Conservation (phyloP, 1,140 invertebrate genomes). For the Apocrypta bakeri region DNA sequence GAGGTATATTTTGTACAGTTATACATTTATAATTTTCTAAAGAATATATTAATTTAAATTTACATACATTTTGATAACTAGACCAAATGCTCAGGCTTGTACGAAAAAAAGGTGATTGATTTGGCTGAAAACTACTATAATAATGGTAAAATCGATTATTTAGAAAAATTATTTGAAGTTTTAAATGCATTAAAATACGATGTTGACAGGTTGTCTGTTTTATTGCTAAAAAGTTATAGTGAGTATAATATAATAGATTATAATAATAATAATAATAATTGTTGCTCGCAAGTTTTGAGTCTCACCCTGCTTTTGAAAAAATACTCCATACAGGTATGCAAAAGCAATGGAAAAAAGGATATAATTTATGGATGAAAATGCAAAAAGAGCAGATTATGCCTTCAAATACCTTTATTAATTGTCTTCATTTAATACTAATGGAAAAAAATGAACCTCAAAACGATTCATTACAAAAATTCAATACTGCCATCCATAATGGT, state of each 20-base stretch:
- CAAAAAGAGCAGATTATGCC: not conserved
- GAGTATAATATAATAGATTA: too few relatives aligned
- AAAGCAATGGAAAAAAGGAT: constrained; percentile 24
- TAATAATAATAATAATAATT: not conserved
- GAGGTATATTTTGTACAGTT: not conserved
- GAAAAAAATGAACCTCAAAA: not conserved
- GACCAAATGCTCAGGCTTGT: not conserved
- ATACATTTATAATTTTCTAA: not conserved
- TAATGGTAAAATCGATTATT: not conserved
- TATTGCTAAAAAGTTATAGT: constrained; percentile 36
- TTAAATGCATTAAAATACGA: constrained; percentile 12
- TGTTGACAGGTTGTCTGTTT: constrained; percentile 15
- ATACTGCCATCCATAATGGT: not conserved
- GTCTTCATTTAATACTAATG: not conserved
- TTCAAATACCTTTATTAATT: not conserved
- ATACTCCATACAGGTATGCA: not conserved
- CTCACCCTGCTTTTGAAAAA: not conserved
- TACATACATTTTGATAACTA: not conserved
- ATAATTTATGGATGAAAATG: constrained; percentile 33
- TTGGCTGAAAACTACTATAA: not conserved
- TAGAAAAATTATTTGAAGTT: constrained; percentile 24
- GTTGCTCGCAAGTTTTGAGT: not conserved
- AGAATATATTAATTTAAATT: not conserved
- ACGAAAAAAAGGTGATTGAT: not conserved
- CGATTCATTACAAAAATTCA: constrained; percentile 10